Base-by-base conservation (phyloP, 2,888 invertebrate genomes). In the Diadegma fenestrale region DNA sequence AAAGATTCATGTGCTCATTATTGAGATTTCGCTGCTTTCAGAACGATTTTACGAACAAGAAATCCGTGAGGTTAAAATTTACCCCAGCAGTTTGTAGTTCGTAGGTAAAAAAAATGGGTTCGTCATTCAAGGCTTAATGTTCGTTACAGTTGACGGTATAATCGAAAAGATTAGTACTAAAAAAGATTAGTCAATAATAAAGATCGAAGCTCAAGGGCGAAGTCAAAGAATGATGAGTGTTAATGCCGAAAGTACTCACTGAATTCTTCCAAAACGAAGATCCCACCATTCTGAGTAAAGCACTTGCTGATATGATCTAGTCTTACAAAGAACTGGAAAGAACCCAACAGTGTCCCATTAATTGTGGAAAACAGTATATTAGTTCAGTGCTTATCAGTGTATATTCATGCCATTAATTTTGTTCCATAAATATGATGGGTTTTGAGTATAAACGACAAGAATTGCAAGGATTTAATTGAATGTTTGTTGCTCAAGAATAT, bases 301-400 rank as follows among this genome's bases (percentile, higher is more conserved):
- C 99, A 99, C 95, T 99, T 99, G 95, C 99, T 97, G 95, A 99
- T 99, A 95, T 99, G 99, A 95, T 98, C 98, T 95, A 99, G 96
- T 94, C 99, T 97, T 94, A 99, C 99, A 96, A 99, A 99, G 95
- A 99, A 99, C 99, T 99, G 97, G 92, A 98, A 98, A 93, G 89
- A 93, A 95, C 88, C 87, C 84, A 87, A 87, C 66, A 48, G 33
- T 22, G 33, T 43, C 41, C 30, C 69, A 76, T 85, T 85, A 85
- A 76, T 82, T 37, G 5, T 54, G 33, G 61, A 69, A 79, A 61
- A 66, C 8, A 30, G 37, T 51, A 37, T 22, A 51, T 48, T 48
- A 71, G 17, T 48, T 0, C 33, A 48, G 45, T 79, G 63, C 48
- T 79, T 72, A 72, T 17, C 43, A 30, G 22, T 64, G 33, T 64